phyloP scores from a whole-genome alignment of 2,888 invertebrate genomes.

The Tineola bisselliella region DNA sequence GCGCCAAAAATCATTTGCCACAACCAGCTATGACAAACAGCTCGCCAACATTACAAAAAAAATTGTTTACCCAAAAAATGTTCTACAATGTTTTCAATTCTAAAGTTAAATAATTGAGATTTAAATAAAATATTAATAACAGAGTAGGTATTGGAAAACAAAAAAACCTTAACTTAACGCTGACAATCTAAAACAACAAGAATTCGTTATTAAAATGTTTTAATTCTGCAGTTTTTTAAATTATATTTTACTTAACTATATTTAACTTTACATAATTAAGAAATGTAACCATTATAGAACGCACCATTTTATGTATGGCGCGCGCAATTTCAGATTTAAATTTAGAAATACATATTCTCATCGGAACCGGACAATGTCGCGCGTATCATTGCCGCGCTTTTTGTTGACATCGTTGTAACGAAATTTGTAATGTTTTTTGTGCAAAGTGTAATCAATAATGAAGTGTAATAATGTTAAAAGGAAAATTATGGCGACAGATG shows the following conservation, averaged over 20 bases:
- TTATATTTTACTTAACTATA: too few species aligned
- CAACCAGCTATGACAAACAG: background rate
- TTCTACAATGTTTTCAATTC: constrained; percentile 14
- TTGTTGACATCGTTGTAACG: background rate
- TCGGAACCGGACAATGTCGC: constrained; percentile 48
- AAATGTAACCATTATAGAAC: constrained; percentile 28
- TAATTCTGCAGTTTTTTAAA: too few species aligned
- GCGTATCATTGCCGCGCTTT: constrained; percentile 27
- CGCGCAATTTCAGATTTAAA: constrained; percentile 27
- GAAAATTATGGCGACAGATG: constrained; percentile 32
- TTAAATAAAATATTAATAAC: too few species aligned
- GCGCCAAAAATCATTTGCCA: background rate
- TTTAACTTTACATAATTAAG: background rate
- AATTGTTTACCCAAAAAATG: background rate
- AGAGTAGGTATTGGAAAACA: too few species aligned
- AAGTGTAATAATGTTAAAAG: background rate
- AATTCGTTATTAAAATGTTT: too few species aligned
- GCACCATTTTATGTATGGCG: constrained; percentile 15
- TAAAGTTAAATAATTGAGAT: background rate
- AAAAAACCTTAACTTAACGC: too few species aligned
- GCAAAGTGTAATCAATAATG: background rate
- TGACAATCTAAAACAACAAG: too few species aligned
- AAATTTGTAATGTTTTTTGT: background rate
- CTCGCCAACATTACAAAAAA: background rate
- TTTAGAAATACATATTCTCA: constrained; percentile 40